Percentiles rank a stretch among this genome's conserved stretches.
phyloP scores from a whole-genome alignment of 2,888 invertebrate species.

The Sphinx pinastri region DNA sequence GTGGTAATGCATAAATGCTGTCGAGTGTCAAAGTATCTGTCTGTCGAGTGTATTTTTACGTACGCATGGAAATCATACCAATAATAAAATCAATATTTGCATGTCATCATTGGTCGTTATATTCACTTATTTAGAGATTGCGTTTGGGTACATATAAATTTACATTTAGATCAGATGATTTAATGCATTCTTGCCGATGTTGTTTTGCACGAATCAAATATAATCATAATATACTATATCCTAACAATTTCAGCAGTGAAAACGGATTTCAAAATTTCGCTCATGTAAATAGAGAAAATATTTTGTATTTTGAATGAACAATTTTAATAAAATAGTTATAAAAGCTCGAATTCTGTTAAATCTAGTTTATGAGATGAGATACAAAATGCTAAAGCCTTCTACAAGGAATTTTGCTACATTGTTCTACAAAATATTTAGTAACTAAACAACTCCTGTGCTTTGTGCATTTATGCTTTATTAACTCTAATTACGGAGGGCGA shows the following conservation, averaged over 20 bases:
- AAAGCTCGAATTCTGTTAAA: neutral
- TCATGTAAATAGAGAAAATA: neutral
- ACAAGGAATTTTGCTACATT: neutral
- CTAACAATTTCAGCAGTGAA: neutral
- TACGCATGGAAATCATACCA: neutral
- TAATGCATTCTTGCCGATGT: too few relatives aligned
- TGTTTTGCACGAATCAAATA: too few relatives aligned
- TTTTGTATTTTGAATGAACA: neutral
- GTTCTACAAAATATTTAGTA: conserved; percentile 10
- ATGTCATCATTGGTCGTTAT: neutral
- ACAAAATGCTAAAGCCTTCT: neutral
- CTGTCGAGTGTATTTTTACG: neutral
- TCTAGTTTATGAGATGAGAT: neutral
- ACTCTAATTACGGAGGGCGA: neutral
- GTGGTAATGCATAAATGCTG: conserved; percentile 69
- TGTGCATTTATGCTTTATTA: neutral
- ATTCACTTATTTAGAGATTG: too few relatives aligned
- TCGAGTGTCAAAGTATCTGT: conserved; percentile 52
- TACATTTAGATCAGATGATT: too few relatives aligned
- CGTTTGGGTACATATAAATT: too few relatives aligned
- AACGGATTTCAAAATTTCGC: neutral
- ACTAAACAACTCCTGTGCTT: neutral
- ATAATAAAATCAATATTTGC: neutral
- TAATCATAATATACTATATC: too few relatives aligned
- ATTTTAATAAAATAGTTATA: conserved; percentile 2